These are phyloP conservation scores for Anagrus nilaparvatae DNA, from an alignment of 1,140 invertebrate species.

Conservation along the genomic window DNA sequence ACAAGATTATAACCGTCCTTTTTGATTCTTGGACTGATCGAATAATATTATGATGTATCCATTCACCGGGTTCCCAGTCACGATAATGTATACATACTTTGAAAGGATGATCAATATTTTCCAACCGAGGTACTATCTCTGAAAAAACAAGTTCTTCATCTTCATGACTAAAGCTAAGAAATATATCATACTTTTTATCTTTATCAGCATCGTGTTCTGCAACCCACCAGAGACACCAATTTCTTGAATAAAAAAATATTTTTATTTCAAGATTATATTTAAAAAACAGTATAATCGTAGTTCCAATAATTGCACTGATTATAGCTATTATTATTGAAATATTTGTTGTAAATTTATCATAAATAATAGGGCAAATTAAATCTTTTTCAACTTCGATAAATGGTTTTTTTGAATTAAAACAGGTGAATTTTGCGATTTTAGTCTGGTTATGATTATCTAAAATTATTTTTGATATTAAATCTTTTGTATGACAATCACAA, in stretches of 20 bases:
- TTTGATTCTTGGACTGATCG: slow-evolving; percentile 66
- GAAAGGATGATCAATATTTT: slow-evolving; percentile 46
- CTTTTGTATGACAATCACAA: no score
- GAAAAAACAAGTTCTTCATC: slow-evolving; percentile 66
- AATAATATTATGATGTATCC: slow-evolving; percentile 69
- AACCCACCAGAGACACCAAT: slow-evolving; percentile 53
- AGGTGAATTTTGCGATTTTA: slow-evolving; percentile 33
- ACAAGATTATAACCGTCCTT: slow-evolving; percentile 73
- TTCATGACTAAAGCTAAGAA: slow-evolving; percentile 75
- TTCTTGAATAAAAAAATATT: slow-evolving; percentile 59
- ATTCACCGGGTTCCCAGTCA: slow-evolving; percentile 70
- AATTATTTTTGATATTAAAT: slow-evolving; percentile 25
- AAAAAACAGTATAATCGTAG: slow-evolving; percentile 48
- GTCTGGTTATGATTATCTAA: slow-evolving; percentile 35
- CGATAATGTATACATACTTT: slow-evolving; percentile 70
- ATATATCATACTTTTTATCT: slow-evolving; percentile 75
- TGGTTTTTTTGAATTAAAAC: no score
- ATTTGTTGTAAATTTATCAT: no score
- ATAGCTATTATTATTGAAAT: slow-evolving; percentile 40
- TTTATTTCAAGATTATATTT: slow-evolving; percentile 54
- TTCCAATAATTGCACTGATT: slow-evolving; percentile 40
- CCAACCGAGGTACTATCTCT: slow-evolving; percentile 56
- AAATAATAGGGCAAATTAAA: no score
- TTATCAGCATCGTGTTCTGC: slow-evolving; percentile 64
- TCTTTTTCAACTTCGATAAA: no score